phyloP scores from a whole-genome alignment of 2,888 invertebrate species.

The Harpalus rufipes region DNA sequence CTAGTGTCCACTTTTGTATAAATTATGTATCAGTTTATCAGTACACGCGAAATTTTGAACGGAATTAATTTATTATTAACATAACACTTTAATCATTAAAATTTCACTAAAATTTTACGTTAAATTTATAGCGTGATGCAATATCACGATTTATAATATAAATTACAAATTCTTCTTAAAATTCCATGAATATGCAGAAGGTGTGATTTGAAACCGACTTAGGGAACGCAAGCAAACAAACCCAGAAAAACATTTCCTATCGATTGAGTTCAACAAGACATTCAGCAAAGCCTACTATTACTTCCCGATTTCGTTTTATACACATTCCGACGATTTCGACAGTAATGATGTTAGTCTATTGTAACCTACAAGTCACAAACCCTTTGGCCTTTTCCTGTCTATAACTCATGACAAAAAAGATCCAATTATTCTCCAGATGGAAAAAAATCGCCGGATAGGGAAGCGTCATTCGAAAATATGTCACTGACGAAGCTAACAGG shows the following conservation, averaged over 20 bases:
- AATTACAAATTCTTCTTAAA: too few relatives aligned
- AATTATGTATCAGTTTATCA: too few relatives aligned
- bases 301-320: background rate
- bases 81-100: too few relatives aligned
- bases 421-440: constrained; percentile 33
- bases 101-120: too few relatives aligned
- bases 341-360: constrained; percentile 17
- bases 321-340: background rate
- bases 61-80: too few relatives aligned
- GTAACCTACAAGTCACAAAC: constrained; percentile 3
- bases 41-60: too few relatives aligned
- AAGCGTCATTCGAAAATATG: constrained; percentile 4
- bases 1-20: too few relatives aligned
- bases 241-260: constrained; percentile 14
- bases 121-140: too few relatives aligned
- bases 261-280: constrained; percentile 18
- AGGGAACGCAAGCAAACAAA: background rate
- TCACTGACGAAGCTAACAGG: background rate
- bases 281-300: constrained; percentile 30
- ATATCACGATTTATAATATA: too few relatives aligned
- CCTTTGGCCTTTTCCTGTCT: background rate
- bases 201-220: background rate
- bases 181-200: background rate
- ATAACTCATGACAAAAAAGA: constrained; percentile 3
- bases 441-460: background rate